phyloP scores from a whole-genome alignment of 2,797 vertebrate species.

The Picus viridis region DNA sequence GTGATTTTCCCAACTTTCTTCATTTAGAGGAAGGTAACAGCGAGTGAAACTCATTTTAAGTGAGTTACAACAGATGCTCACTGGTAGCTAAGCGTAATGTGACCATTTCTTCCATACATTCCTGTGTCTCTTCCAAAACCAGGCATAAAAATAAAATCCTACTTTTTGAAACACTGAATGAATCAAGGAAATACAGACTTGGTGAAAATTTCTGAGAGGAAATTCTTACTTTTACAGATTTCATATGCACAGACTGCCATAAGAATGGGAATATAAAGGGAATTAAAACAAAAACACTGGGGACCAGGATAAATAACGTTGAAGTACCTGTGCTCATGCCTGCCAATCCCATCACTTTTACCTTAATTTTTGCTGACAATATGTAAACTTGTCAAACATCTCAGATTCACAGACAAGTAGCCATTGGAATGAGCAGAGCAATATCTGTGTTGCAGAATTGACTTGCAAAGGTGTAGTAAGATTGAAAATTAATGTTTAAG shows the following conservation, averaged over 20 bases:
- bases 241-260: background rate
- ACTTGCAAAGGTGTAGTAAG: background rate
- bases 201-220: background rate
- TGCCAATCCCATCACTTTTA: background rate
- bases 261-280: background rate
- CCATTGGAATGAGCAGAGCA: background rate
- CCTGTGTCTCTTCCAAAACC: background rate
- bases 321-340: background rate
- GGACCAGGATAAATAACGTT: background rate
- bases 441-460: background rate
- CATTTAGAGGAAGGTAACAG: background rate
- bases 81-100: background rate
- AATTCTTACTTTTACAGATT: background rate
- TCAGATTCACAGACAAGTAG: background rate
- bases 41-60: background rate
- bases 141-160: background rate
- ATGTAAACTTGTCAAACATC: background rate
- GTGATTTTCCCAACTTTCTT: background rate
- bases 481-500: background rate
- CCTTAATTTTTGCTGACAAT: background rate
- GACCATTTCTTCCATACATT: background rate
- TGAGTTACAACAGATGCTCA: background rate
- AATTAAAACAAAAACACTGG: accelerated
- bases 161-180: background rate
- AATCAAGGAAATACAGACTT: background rate